Evolutionary conservation across 2,797 vertebrate genomes (phyloP), one percentile per base, ranked within the genome.

Genomic region (Nasua narica): DNA sequence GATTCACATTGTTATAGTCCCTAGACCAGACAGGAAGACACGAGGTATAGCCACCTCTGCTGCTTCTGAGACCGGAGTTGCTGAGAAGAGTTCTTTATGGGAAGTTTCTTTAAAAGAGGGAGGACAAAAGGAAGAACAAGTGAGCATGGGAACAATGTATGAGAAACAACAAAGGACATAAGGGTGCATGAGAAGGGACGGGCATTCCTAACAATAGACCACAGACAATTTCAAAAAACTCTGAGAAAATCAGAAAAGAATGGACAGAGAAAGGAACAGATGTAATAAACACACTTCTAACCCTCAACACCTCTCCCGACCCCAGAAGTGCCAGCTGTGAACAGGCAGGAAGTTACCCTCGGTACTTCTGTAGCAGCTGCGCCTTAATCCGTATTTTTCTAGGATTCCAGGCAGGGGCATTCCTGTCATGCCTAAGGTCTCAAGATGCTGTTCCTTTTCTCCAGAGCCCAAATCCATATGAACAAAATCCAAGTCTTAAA

Each of bases 391-490:
- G n/a, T 5, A 54, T 23, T n/a, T 13, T 81, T 54, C 72, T 3
- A 54, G 50, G 58, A 52, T 16, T 19, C 16, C 0, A 48, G 40
- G 76, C 0, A 3, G 25, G 35, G 13, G 4, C 2, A 0, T 1
- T 86, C 35, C 23, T 65, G 78, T 72, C 48, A 1, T 19, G 43
- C 87, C 37, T 52, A 81, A 79, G 76, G 89, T 67, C 54, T 65
- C 35, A 3, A 1, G 94, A 52, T 16, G 56, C 78, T 48, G 67
- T 2, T 3, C 32, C 94, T 74, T 5, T 58, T 87, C 84, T 86
- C 78, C 92, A 85, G 83, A 89, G 43, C 87, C 88, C 95, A 96
- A 93, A 81, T 79, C 32, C 93, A 70, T 46, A 43, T 65, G 79
- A 89, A 74, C 97, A 40, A 58, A 81, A 90, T 11, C 0, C 7